Evolutionary conservation across 2,797 vertebrate genomes (phyloP).

Genomic region (Intellagama lesueurii): DNA sequence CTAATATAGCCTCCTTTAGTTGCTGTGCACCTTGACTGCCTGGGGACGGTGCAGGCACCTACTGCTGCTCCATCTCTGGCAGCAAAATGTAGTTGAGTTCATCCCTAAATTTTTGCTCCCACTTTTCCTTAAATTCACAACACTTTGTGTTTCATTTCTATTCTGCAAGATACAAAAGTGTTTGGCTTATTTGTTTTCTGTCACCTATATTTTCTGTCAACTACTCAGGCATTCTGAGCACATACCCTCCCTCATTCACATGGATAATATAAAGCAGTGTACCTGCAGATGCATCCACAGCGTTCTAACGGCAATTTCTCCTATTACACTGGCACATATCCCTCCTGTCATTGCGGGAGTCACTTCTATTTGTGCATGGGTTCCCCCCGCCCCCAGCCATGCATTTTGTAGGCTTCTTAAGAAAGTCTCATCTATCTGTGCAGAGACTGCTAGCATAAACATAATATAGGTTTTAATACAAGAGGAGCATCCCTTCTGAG

Average conservation of each 20-base stretch:
- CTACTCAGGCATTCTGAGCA: background rate
- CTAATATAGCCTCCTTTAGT: too few relatives aligned
- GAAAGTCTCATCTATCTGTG: rapidly evolving
- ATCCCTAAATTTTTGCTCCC: background rate
- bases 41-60: background rate
- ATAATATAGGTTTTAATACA: background rate
- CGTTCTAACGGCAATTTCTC: background rate
- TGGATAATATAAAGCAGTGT: background rate
- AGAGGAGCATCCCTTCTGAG: background rate
- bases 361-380: background rate
- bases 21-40: too few relatives aligned
- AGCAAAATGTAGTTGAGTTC: background rate
- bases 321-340: background rate
- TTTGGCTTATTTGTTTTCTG: background rate
- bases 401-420: too few relatives aligned
- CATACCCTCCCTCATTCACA: background rate
- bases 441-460: background rate
- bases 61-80: background rate
- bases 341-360: background rate
- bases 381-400: background rate
- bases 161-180: background rate
- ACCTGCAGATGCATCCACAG: background rate
- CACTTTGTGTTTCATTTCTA: background rate
- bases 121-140: background rate
- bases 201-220: background rate